Conservation (phyloP, 2,113 vertebrate species). For the Chaenocephalus aceratus region DNA sequence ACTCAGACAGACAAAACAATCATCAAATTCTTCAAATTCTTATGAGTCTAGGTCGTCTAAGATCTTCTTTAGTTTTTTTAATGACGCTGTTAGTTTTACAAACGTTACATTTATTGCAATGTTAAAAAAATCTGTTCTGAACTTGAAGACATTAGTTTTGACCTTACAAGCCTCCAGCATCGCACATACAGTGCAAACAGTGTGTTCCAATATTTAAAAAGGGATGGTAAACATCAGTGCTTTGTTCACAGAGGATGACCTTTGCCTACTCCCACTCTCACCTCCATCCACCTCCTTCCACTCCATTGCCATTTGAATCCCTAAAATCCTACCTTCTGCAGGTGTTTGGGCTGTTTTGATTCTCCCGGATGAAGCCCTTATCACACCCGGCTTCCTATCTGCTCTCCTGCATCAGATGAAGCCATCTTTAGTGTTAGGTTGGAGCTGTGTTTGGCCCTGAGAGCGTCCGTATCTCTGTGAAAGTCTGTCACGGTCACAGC, state of each 20-base stretch:
- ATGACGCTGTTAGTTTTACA: too few relatives aligned
- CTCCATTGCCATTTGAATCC: constrained; percentile 2
- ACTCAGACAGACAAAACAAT: too few relatives aligned
- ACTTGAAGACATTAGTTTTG: not conserved
- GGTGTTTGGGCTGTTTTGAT: constrained; percentile 55
- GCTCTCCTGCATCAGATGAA: constrained; percentile 45
- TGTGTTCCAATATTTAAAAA: not conserved
- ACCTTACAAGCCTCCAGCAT: too few relatives aligned
- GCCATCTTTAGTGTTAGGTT: constrained; percentile 27
- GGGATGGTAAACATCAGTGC: not conserved
- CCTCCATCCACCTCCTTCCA: not conserved
- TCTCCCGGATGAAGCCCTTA: constrained; percentile 41
- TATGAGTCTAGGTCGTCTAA: too few relatives aligned
- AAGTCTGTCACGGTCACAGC: constrained; percentile 51
- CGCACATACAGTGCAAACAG: too few relatives aligned
- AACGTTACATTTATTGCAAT: too few relatives aligned
- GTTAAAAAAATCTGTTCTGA: not conserved
- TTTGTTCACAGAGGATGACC: not conserved
- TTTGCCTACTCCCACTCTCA: not conserved
- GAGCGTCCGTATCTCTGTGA: constrained; percentile 28
- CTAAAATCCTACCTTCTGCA: constrained; percentile 14
- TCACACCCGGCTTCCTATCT: constrained; percentile 24
- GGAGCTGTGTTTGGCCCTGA: constrained; percentile 9
- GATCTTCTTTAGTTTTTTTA: too few relatives aligned
- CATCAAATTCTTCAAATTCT: too few relatives aligned